phyloP scores from a whole-genome alignment of 2,888 invertebrate species.

The Tenodera sinensis region DNA sequence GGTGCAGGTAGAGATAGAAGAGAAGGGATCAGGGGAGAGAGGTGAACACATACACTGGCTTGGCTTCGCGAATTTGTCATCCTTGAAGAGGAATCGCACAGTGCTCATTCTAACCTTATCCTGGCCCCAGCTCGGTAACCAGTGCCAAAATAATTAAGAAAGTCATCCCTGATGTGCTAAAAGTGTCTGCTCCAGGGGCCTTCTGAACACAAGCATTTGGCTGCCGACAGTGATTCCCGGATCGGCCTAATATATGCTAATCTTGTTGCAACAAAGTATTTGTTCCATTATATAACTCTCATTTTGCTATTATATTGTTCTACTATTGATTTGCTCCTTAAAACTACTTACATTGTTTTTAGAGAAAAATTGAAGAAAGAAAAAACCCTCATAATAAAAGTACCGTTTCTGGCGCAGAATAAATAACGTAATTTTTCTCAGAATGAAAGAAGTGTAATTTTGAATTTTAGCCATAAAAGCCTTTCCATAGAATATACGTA shows the following conservation, averaged over 20 bases:
- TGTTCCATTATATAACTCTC: too few species aligned
- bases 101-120: slow-evolving; percentile 7
- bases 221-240: slow-evolving; percentile 39
- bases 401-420: too few species aligned
- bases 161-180: slow-evolving; percentile 61
- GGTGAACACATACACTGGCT: neutral
- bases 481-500: too few species aligned
- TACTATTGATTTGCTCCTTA: too few species aligned
- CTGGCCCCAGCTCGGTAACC: slow-evolving; percentile 14
- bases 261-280: neutral
- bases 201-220: slow-evolving; percentile 40
- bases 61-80: slow-evolving; percentile 11
- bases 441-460: too few species aligned
- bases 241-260: neutral
- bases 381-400: too few species aligned
- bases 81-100: neutral
- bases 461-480: too few species aligned
- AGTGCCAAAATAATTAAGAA: slow-evolving; percentile 78
- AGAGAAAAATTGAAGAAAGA: too few species aligned
- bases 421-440: too few species aligned
- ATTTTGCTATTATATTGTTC: too few species aligned
- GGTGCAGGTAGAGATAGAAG: neutral
- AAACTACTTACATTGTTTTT: too few species aligned
- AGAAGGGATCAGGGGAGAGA: neutral
- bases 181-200: slow-evolving; percentile 46